Percentiles rank a stretch among this genome's conserved stretches.
These are phyloP conservation scores for Fukomys damarensis DNA, from an alignment of 2,113 vertebrate genomes.

Conservation along the genomic window DNA sequence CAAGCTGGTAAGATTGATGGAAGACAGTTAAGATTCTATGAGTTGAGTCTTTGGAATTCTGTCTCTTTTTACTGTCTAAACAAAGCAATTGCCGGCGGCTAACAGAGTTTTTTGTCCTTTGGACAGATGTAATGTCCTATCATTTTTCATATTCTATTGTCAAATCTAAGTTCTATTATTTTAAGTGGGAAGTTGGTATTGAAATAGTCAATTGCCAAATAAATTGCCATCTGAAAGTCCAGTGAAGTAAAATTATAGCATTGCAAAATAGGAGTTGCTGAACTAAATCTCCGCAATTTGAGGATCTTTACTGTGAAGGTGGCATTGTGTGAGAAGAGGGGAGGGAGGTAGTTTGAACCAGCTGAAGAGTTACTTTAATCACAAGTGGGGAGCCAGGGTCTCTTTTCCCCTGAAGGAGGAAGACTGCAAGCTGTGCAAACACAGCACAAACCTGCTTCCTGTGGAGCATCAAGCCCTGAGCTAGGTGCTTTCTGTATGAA, in stretches of 20 bases:
- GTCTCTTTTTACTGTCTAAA: constrained; percentile 73
- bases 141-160: constrained; percentile 78
- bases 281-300: constrained; percentile 70
- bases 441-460: background rate
- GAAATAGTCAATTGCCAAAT: constrained; percentile 76
- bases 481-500: background rate
- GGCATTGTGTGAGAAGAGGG: constrained; percentile 63
- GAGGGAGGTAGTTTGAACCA: constrained; percentile 53
- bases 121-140: constrained; percentile 71
- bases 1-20: background rate
- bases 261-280: constrained; percentile 74
- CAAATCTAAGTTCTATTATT: constrained; percentile 76
- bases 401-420: constrained; percentile 45
- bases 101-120: constrained; percentile 60
- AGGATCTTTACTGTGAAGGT: constrained; percentile 71
- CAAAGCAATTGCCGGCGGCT: constrained; percentile 65
- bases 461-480: background rate
- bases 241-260: constrained; percentile 78
- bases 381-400: background rate
- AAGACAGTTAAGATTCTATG: background rate
- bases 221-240: constrained; percentile 78
- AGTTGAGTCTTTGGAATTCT: constrained; percentile 73
- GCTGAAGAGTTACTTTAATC: constrained; percentile 61
- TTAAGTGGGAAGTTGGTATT: constrained; percentile 79
- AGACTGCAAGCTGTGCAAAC: background rate